Evolutionary conservation across 2,888 invertebrate species (phyloP).

Genomic region (Pseudoips prasinana): DNA sequence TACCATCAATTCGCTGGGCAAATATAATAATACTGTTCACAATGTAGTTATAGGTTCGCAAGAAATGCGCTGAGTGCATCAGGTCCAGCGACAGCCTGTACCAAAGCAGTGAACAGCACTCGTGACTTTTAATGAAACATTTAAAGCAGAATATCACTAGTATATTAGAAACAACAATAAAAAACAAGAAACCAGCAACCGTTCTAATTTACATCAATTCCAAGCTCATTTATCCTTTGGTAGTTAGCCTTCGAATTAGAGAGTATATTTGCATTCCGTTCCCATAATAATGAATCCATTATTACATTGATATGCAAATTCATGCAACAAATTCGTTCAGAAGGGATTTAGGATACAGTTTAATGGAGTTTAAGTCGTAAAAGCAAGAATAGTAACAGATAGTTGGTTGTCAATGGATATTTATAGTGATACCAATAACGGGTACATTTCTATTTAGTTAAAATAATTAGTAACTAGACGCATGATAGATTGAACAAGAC

Average conservation of each 20-base stretch:
- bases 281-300: slow-evolving; percentile 61
- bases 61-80: too few relatives aligned
- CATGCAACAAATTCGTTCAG: slow-evolving; percentile 54
- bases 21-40: too few relatives aligned
- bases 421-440: neutral
- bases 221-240: slow-evolving; percentile 31
- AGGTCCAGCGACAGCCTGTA: too few relatives aligned
- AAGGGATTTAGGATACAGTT: slow-evolving; percentile 51
- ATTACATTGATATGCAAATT: slow-evolving; percentile 62
- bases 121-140: too few relatives aligned
- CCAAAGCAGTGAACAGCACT: too few relatives aligned
- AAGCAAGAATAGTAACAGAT: slow-evolving; percentile 8
- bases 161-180: too few relatives aligned
- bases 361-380: slow-evolving; percentile 32
- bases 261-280: slow-evolving; percentile 54
- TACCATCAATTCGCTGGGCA: too few relatives aligned
- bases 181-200: too few relatives aligned
- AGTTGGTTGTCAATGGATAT: neutral
- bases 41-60: too few relatives aligned
- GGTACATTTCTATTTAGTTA: neutral
- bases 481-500: too few relatives aligned
- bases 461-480: neutral
- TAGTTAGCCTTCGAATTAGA: slow-evolving; percentile 58
- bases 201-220: slow-evolving; percentile 9
- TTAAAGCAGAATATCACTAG: too few relatives aligned